Evolutionary conservation across 2,113 vertebrate species (phyloP).

Genomic region (Xiphophorus couchianus): DNA sequence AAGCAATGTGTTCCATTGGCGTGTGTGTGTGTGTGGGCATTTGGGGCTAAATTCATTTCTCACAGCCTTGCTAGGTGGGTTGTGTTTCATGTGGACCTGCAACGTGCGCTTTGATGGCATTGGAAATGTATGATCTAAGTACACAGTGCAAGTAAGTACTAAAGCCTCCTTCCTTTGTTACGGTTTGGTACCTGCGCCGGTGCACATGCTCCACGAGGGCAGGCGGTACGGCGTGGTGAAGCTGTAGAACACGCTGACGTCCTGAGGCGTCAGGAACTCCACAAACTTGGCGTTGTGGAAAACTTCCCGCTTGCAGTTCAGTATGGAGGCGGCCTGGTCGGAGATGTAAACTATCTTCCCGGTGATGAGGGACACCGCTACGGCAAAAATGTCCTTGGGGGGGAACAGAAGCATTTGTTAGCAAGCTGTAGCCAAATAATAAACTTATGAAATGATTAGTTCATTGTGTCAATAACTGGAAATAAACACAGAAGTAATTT

Average conservation of each 20-base stretch:
- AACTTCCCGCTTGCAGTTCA: slow-evolving; percentile 87
- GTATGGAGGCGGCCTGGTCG: slow-evolving; percentile 88
- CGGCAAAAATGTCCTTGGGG: slow-evolving; percentile 91
- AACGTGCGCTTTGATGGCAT: slow-evolving; percentile 68
- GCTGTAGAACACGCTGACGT: slow-evolving; percentile 94
- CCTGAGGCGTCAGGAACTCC: slow-evolving; percentile 93
- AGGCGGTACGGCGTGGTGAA: slow-evolving; percentile 90
- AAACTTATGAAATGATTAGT: too few species aligned
- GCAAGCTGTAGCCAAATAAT: too few species aligned
- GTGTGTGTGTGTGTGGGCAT: slow-evolving; percentile 25
- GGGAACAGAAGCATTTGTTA: background rate
- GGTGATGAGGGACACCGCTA: slow-evolving; percentile 90
- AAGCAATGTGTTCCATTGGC: slow-evolving; percentile 35
- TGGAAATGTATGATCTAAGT: background rate
- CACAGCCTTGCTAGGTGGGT: background rate
- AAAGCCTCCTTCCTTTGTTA: background rate
- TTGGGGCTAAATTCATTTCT: slow-evolving; percentile 5
- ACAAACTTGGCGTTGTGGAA: slow-evolving; percentile 92
- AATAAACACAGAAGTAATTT: too few species aligned
- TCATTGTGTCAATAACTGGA: too few species aligned
- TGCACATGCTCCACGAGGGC: slow-evolving; percentile 90
- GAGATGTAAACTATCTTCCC: slow-evolving; percentile 94
- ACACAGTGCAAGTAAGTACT: too few species aligned
- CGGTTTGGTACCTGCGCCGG: slow-evolving; percentile 82
- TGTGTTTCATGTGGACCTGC: slow-evolving; percentile 77